phyloP scores from a whole-genome alignment of 2,797 vertebrate species.

The Orestias chungarensis region DNA sequence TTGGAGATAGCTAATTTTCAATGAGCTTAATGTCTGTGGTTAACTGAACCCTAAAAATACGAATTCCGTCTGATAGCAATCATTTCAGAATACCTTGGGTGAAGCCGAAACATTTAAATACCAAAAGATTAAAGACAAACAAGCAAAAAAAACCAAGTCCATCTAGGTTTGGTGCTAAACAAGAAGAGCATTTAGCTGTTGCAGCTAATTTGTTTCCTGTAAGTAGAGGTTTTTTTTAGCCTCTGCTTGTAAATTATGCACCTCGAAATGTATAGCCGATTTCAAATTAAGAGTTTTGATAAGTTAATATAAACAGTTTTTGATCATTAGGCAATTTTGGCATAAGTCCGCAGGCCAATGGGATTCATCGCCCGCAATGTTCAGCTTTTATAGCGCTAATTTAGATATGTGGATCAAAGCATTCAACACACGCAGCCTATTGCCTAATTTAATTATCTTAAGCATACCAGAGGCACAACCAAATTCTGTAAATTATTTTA shows the following conservation, averaged over 20 bases:
- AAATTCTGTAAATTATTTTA: background rate
- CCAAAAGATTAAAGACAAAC: background rate
- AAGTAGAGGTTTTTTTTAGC: constrained; percentile 4
- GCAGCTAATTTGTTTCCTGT: constrained; percentile 4
- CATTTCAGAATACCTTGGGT: background rate
- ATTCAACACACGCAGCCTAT: background rate
- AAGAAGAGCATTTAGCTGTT: constrained; percentile 2
- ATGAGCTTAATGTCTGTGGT: background rate
- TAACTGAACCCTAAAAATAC: background rate
- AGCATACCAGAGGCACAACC: background rate
- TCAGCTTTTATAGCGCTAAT: background rate
- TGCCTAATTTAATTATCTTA: background rate
- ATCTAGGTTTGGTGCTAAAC: background rate
- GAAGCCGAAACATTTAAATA: background rate
- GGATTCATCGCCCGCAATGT: background rate
- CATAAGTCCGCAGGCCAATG: background rate
- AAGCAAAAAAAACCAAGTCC: no score
- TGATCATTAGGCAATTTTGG: background rate
- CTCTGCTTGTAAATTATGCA: constrained; percentile 9
- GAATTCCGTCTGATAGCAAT: background rate
- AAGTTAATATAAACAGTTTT: no score
- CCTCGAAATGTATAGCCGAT: background rate
- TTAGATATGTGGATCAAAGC: background rate
- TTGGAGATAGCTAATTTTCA: background rate
- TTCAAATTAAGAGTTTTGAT: no score